Base-by-base conservation (phyloP, 2,888 invertebrate species). In the Drosophila meridiana region DNA sequence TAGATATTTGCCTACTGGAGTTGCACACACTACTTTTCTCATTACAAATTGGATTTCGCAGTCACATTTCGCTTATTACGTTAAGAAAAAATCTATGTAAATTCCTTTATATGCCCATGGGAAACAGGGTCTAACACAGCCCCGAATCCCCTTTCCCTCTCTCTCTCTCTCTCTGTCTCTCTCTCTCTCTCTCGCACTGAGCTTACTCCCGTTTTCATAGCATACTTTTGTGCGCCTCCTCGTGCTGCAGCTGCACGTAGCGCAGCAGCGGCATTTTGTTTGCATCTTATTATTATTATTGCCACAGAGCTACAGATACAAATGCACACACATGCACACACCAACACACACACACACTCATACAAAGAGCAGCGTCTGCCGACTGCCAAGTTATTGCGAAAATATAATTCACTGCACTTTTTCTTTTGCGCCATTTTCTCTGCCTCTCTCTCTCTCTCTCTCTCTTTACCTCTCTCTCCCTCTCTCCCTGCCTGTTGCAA, bases 11-110 rank as follows among this genome's bases (percentile, higher is more conserved):
- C 63, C 61, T 66, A 64, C 67, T 42, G 14, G 50, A 64, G 59
- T 68, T 61, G 58, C 73, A 73, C 67, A 83, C 82, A 82, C 76
- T 84, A 84, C 83, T 85, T 85, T 87, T 81, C 85, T 85, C 85
- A 85, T 85, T 87, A 87, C 83, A 87, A 87, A 87, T 87, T 87
- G 87, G 86, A 87, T 87, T 87, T 87, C 63, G 84, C 72, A 86
- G 87, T 87, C 84, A 84, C 87, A 87, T 87, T 87, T 87, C 75
- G 86, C 87, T 87, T 87, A 87, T 87, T 87, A 81, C 79, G 81
- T 81, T 85, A 75, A 78, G 20, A 76, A 79, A 76, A 83, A 84
- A 85, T 87, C 85, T 84, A 85, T 87, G 85, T 74, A 87, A 83
- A 87, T 83, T 87, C 84, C 84, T 74, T 77, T 83, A 78, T 78